Percentiles rank a stretch among this genome's conserved stretches.
These are phyloP conservation scores for Troglohyphantes excavatus DNA, from an alignment of 2,888 invertebrate genomes.

Conservation along the genomic window DNA sequence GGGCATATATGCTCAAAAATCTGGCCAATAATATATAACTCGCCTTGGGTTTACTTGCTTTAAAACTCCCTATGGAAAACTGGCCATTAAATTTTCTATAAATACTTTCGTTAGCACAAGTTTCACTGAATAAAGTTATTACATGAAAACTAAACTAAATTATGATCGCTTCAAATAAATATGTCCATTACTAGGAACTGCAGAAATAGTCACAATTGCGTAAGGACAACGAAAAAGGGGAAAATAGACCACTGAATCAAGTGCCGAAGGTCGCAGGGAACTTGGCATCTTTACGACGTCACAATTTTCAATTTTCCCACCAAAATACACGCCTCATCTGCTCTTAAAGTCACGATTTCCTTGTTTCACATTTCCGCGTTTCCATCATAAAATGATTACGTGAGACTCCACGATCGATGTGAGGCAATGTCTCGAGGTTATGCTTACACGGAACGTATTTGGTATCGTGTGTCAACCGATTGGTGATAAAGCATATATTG, in stretches of 20 bases:
- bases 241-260: background rate
- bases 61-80: too few relatives aligned
- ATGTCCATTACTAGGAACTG: background rate
- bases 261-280: constrained; percentile 24
- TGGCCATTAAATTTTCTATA: too few relatives aligned
- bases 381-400: constrained; percentile 3
- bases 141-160: too few relatives aligned
- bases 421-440: background rate
- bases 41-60: too few relatives aligned
- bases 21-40: too few relatives aligned
- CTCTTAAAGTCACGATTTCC: constrained; percentile 52
- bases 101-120: too few relatives aligned
- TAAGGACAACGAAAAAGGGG: constrained; percentile 25
- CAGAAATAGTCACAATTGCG: background rate
- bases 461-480: too few relatives aligned
- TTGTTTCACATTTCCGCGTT: constrained; percentile 39
- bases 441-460: too few relatives aligned
- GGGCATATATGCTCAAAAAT: too few relatives aligned
- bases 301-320: constrained; percentile 37
- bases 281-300: constrained; percentile 57
- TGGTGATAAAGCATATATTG: too few relatives aligned
- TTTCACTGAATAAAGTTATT: too few relatives aligned
- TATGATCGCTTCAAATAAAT: too few relatives aligned
- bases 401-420: background rate
- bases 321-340: constrained; percentile 34